A percentile compares a stretch with the other conserved stretches of the same genome.
Evolutionary conservation across 2,113 vertebrate species (phyloP).

Genomic region (Xenotilapia caudafasciata): DNA sequence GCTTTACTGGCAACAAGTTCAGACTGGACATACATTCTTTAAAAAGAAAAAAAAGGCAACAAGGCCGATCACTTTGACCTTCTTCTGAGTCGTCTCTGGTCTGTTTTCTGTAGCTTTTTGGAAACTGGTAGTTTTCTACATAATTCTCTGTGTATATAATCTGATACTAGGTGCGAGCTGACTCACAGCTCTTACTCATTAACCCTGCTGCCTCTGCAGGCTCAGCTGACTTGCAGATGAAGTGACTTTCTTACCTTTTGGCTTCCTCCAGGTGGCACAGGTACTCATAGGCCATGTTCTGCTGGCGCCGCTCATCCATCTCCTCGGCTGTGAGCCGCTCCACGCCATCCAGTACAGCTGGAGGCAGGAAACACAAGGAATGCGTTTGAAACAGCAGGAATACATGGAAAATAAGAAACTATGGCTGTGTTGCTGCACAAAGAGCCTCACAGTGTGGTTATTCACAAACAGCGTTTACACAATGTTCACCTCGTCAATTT

Average conservation of each 20-base stretch:
- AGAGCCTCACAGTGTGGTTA: background rate
- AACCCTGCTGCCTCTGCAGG: background rate
- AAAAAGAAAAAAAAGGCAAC: background rate
- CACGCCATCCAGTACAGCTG: constrained; percentile 91
- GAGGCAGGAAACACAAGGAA: background rate
- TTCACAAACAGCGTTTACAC: background rate
- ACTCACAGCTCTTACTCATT: background rate
- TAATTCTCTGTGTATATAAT: background rate
- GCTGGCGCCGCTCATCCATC: constrained; percentile 93
- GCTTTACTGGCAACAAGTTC: background rate
- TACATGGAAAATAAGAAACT: background rate
- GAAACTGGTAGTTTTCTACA: background rate
- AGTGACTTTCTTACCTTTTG: constrained; percentile 77
- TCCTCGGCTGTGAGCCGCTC: constrained; percentile 97
- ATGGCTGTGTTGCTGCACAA: background rate
- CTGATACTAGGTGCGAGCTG: background rate
- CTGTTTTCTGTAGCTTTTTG: background rate
- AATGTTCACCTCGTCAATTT: background rate
- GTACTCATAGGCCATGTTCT: constrained; percentile 98
- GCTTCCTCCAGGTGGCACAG: constrained; percentile 98
- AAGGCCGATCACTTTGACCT: background rate
- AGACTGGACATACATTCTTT: background rate
- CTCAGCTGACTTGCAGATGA: background rate
- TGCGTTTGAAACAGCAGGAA: background rate
- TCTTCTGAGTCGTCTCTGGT: background rate